phyloP scores from a whole-genome alignment of 2,888 invertebrate species.

The Carabus problematicus region DNA sequence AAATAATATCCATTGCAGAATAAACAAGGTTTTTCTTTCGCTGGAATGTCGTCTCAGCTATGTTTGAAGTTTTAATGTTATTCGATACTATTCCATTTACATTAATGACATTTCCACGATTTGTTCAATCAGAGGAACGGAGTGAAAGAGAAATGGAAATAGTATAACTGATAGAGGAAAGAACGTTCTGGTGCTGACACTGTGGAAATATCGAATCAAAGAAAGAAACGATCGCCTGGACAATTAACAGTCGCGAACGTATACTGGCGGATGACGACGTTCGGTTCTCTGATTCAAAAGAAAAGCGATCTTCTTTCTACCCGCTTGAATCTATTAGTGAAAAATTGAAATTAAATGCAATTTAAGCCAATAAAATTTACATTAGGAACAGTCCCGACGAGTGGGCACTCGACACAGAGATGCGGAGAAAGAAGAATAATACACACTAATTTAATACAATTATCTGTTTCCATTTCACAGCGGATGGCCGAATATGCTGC shows the following conservation, averaged over 20 bases:
- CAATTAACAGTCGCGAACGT: slow-evolving; percentile 29
- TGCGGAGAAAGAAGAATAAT: slow-evolving; percentile 37
- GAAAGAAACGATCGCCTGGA: slow-evolving; percentile 33
- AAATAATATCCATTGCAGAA: no score
- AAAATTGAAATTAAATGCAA: slow-evolving; percentile 42
- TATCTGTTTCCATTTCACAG: slow-evolving; percentile 39
- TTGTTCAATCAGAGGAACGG: slow-evolving; percentile 1
- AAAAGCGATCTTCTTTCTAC: slow-evolving; percentile 23
- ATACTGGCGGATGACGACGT: slow-evolving; percentile 6
- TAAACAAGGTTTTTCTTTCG: background rate
- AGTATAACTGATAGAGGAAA: background rate
- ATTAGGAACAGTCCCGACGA: slow-evolving; percentile 30
- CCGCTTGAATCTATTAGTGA: slow-evolving; percentile 35
- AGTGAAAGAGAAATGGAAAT: no score
- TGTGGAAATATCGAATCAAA: background rate
- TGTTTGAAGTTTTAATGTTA: slow-evolving; percentile 1
- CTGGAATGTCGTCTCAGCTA: background rate
- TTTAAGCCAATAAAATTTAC: slow-evolving; percentile 40
- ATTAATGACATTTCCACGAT: background rate
- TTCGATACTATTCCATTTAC: background rate
- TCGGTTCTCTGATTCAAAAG: slow-evolving; percentile 28
- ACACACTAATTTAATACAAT: slow-evolving; percentile 39
- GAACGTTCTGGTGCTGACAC: background rate
- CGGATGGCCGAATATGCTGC: no score
- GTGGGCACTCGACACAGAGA: slow-evolving; percentile 17